Evolutionary conservation across 92 coral and sea anemone species (phyloP).

Genomic region (Heteractis magnifica): DNA sequence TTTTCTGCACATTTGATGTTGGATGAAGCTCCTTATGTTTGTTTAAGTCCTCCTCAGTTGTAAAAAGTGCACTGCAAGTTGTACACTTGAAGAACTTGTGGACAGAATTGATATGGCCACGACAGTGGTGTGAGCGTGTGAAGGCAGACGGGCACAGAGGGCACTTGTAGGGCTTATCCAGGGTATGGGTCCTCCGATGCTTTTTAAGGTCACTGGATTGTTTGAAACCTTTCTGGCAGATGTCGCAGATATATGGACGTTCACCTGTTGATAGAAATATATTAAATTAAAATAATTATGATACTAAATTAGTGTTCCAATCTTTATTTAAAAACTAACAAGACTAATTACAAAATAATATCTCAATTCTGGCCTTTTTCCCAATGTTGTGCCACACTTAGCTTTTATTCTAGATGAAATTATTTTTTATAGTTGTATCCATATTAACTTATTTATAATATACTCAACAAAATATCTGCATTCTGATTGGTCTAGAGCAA

Average conservation of each 20-base stretch:
- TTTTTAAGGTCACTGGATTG: conserved; percentile 97
- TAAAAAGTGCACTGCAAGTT: conserved; percentile 76
- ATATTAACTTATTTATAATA: too few species aligned
- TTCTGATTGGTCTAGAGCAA: too few species aligned
- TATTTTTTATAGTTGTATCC: too few species aligned
- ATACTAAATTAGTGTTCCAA: too few species aligned
- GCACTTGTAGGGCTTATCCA: conserved; percentile 91
- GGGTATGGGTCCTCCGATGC: conserved; percentile 90
- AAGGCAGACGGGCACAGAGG: conserved; percentile 87
- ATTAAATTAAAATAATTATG: too few species aligned
- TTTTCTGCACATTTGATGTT: conserved; percentile 6
- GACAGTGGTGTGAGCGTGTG: conserved; percentile 92
- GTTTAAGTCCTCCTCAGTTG: conserved; percentile 77
- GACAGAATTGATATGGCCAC: conserved; percentile 81
- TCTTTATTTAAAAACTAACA: too few species aligned
- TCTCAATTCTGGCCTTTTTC: too few species aligned
- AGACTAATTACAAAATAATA: too few species aligned
- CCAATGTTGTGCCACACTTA: too few species aligned
- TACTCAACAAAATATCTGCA: too few species aligned
- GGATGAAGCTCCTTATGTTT: conserved; percentile 78
- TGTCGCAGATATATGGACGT: conserved; percentile 89
- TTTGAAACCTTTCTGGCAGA: conserved; percentile 93
- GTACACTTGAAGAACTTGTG: conserved; percentile 81
- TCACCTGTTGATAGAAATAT: conserved; percentile 59
- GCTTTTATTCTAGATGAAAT: too few species aligned